Evolutionary conservation across 2,113 vertebrate species (phyloP).

Genomic region (Polyodon spathula): DNA sequence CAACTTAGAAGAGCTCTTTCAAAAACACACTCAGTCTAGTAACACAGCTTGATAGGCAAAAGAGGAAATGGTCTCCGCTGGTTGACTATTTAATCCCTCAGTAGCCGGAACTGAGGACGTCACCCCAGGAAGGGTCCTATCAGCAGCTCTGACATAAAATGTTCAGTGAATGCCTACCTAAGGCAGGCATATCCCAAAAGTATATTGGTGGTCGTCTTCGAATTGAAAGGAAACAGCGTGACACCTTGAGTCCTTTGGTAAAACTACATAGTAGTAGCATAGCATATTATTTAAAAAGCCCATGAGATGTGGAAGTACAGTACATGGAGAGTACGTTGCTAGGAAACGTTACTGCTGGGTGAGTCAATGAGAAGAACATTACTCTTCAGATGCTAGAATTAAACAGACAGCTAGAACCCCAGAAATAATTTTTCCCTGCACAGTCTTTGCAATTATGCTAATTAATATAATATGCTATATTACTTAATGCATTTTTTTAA

Average conservation of each 20-base stretch:
- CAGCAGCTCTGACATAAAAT: too few relatives aligned
- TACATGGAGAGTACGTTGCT: constrained; percentile 51
- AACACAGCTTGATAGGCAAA: too few relatives aligned
- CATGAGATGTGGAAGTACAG: constrained; percentile 45
- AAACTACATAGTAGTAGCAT: constrained; percentile 44
- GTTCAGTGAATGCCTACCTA: too few relatives aligned
- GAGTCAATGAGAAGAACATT: constrained; percentile 47
- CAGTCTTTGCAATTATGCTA: constrained; percentile 52
- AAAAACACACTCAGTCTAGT: too few relatives aligned
- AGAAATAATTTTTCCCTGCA: constrained; percentile 45
- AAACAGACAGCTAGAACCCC: constrained; percentile 39
- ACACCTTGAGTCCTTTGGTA: constrained; percentile 50
- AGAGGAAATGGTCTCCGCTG: too few relatives aligned
- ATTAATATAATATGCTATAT: constrained; percentile 48
- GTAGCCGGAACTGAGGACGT: too few relatives aligned
- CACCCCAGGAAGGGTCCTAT: too few relatives aligned
- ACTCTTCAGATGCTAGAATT: constrained; percentile 44
- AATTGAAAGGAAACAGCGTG: too few relatives aligned
- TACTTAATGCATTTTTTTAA: constrained; percentile 14
- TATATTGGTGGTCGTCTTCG: too few relatives aligned
- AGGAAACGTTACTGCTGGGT: constrained; percentile 53
- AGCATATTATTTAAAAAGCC: constrained; percentile 51
- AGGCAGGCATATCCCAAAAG: too few relatives aligned
- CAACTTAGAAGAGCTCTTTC: too few relatives aligned
- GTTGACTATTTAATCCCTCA: too few relatives aligned